phyloP scores from a whole-genome alignment of 92 coral and sea anemone species.

The Hydrozoanthus gracilis region DNA sequence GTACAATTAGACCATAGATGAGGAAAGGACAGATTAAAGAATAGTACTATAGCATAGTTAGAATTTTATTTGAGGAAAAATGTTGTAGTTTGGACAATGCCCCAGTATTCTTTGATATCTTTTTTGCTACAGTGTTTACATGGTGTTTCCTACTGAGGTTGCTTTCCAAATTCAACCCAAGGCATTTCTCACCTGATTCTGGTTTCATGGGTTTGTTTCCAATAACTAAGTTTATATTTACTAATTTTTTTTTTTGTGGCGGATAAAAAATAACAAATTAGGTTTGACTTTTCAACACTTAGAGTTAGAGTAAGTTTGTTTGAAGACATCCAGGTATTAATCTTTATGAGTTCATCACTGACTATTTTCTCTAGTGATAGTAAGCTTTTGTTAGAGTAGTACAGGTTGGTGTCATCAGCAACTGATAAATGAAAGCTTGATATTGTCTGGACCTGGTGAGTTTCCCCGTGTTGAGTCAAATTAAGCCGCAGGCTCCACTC shows the following conservation, averaged over 20 bases:
- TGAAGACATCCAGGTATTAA: slow-evolving; percentile 28
- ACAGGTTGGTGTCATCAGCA: slow-evolving; percentile 33
- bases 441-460: not conserved
- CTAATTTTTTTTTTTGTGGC: slow-evolving; percentile 9
- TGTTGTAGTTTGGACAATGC: not conserved
- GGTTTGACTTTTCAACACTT: not conserved
- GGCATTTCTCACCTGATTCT: not conserved
- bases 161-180: slow-evolving; percentile 3
- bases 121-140: slow-evolving; percentile 3
- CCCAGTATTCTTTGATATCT: not conserved
- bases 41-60: not conserved
- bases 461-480: too few species aligned
- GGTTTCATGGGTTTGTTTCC: slow-evolving; percentile 8
- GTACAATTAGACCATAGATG: not conserved
- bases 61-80: not conserved
- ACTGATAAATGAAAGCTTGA: slow-evolving; percentile 11
- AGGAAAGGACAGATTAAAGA: not conserved
- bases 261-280: not conserved
- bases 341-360: slow-evolving; percentile 17
- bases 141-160: not conserved
- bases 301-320: slow-evolving; percentile 15
- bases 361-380: slow-evolving; percentile 28
- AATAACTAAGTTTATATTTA: slow-evolving; percentile 21
- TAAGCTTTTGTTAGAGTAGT: slow-evolving; percentile 23
- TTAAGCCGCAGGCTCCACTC: too few species aligned